Conservation (phyloP, 2,888 invertebrate species). For the Coenonympha arcania region DNA sequence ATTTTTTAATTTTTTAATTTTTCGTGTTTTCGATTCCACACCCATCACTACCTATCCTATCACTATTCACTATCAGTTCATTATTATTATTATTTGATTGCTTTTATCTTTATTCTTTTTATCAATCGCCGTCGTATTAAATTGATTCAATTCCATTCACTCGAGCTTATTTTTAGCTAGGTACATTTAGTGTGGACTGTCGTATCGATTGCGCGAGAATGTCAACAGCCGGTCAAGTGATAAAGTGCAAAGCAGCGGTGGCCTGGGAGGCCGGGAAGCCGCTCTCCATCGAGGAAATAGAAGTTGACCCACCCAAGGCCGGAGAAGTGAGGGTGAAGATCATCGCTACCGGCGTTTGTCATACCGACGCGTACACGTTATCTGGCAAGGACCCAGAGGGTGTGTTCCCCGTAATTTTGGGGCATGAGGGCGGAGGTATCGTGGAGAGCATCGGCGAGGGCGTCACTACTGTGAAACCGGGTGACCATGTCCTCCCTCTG, state of each 20-base stretch:
- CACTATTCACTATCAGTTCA: no score
- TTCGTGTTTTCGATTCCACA: no score
- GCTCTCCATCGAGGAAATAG: constrained; percentile 89
- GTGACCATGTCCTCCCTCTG: constrained; percentile 97
- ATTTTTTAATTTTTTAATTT: no score
- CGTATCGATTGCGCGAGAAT: constrained; percentile 39
- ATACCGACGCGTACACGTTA: constrained; percentile 93
- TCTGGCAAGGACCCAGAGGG: constrained; percentile 93
- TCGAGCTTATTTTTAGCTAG: no score
- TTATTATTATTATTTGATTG: no score
- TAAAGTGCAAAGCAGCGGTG: constrained; percentile 95
- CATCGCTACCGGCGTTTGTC: constrained; percentile 87
- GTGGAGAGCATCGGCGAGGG: constrained; percentile 98
- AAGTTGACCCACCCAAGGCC: constrained; percentile 94
- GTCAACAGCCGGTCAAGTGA: constrained; percentile 77
- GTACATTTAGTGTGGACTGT: not conserved
- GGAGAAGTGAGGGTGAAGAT: constrained; percentile 92
- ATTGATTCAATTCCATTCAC: not conserved
- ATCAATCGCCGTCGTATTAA: no score
- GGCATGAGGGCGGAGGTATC: constrained; percentile 97
- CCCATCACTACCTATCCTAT: no score
- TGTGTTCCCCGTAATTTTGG: constrained; percentile 91
- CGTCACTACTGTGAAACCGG: constrained; percentile 87
- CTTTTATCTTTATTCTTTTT: no score
- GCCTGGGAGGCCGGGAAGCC: constrained; percentile 96